A percentile compares a stretch with the other conserved stretches of the same genome.
phyloP scores from a whole-genome alignment of 2,113 vertebrate genomes.

The Onychostoma macrolepis region DNA sequence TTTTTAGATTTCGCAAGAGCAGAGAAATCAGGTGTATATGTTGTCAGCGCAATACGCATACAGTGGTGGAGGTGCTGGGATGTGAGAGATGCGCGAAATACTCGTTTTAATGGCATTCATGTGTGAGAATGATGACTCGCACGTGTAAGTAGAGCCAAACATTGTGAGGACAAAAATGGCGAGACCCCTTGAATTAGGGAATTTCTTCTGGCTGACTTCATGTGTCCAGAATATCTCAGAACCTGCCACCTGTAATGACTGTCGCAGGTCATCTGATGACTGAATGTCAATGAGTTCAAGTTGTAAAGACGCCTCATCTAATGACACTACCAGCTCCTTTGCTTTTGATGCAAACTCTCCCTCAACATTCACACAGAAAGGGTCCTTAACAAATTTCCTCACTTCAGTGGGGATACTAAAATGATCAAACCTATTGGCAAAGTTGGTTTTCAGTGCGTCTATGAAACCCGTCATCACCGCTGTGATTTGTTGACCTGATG shows the following conservation, averaged over 20 bases:
- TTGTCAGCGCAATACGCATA: conserved; percentile 23
- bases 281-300: background rate
- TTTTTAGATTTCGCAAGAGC: conserved; percentile 10
- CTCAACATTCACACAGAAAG: conserved; percentile 32
- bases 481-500: background rate
- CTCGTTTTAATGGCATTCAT: conserved; percentile 41
- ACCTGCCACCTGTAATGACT: conserved; percentile 2
- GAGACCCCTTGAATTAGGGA: background rate
- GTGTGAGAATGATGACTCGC: too few species aligned
- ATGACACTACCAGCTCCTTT: conserved; percentile 10
- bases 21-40: conserved; percentile 25
- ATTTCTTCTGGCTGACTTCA: conserved; percentile 23
- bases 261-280: background rate
- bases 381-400: conserved; percentile 41
- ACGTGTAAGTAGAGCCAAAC: conserved; percentile 48
- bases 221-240: conserved; percentile 35
- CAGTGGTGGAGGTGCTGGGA: conserved; percentile 36
- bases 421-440: background rate
- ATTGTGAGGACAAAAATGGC: conserved; percentile 20
- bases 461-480: background rate
- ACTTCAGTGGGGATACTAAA: conserved; percentile 15
- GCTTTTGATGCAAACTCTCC: conserved; percentile 25
- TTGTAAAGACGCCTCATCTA: conserved; percentile 22
- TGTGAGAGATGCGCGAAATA: conserved; percentile 24
- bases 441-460: background rate